These are phyloP conservation scores for Mythimna pallens DNA, from an alignment of 2,888 invertebrate genomes.

Conservation along the genomic window DNA sequence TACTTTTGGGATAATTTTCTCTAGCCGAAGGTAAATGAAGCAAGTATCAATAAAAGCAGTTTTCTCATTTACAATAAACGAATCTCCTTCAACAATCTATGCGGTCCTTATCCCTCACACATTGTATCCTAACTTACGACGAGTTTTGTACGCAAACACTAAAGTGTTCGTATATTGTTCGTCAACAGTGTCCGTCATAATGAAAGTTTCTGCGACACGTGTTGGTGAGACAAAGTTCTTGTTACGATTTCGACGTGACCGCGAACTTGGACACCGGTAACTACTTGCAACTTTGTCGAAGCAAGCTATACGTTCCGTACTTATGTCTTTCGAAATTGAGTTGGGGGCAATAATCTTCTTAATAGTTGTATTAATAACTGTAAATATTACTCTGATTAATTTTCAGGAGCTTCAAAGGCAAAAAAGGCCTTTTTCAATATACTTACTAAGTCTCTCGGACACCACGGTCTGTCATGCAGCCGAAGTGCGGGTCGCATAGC, in stretches of 20 bases:
- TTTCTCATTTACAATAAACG: slow-evolving; percentile 5
- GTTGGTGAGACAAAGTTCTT: slow-evolving; percentile 51
- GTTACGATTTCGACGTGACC: slow-evolving; percentile 59
- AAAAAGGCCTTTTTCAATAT: too few relatives aligned
- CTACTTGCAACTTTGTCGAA: slow-evolving; percentile 49
- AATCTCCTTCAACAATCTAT: slow-evolving; percentile 12
- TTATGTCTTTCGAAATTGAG: slow-evolving; percentile 3
- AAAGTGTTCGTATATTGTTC: slow-evolving; percentile 34
- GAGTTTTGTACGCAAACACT: slow-evolving; percentile 40
- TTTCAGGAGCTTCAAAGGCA: too few relatives aligned
- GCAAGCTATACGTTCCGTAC: slow-evolving; percentile 7
- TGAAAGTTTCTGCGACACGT: slow-evolving; percentile 56
- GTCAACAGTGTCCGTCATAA: slow-evolving; percentile 43
- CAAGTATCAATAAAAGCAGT: background rate
- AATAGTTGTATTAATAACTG: too few relatives aligned
- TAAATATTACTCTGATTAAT: too few relatives aligned
- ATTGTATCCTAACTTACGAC: slow-evolving; percentile 32
- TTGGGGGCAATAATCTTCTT: slow-evolving; percentile 1
- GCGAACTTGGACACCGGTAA: slow-evolving; percentile 46
- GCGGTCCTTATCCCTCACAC: slow-evolving; percentile 4
- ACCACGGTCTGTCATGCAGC: too few relatives aligned
- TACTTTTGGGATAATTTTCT: too few relatives aligned
- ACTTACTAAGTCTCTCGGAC: too few relatives aligned
- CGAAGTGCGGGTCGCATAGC: too few relatives aligned
- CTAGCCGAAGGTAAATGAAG: too few relatives aligned